phyloP scores from a whole-genome alignment of 2,113 vertebrate genomes.

The Eclectus roratus region DNA sequence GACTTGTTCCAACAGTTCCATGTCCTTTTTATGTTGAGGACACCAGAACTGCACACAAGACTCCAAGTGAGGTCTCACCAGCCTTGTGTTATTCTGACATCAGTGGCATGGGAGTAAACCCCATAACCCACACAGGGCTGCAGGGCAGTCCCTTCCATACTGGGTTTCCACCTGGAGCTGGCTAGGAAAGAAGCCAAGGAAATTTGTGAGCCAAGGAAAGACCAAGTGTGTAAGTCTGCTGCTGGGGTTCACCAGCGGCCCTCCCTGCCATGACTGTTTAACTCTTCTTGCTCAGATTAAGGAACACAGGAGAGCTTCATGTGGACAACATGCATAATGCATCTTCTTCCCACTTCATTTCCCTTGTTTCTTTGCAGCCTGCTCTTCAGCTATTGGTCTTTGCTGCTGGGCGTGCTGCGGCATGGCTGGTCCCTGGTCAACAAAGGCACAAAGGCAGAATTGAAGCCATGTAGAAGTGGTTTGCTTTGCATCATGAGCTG shows the following conservation, averaged over 20 bases:
- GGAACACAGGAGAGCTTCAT: not conserved
- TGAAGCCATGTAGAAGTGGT: not conserved
- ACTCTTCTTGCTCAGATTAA: not conserved
- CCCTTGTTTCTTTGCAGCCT: not conserved
- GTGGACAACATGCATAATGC: not conserved
- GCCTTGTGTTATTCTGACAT: not conserved
- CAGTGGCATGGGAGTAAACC: not conserved
- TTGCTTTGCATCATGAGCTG: not conserved
- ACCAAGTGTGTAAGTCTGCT: not conserved
- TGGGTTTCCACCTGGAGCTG: not conserved
- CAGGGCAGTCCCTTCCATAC: not conserved
- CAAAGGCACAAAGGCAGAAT: constrained; percentile 7
- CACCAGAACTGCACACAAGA: too few species aligned
- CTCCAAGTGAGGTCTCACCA: too few species aligned
- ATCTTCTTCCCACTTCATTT: not conserved
- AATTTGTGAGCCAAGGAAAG: not conserved
- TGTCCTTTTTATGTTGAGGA: too few species aligned
- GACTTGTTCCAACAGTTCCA: too few species aligned
- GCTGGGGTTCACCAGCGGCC: not conserved
- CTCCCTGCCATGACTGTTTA: not conserved
- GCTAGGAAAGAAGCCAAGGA: not conserved
- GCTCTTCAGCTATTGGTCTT: not conserved
- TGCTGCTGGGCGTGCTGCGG: not conserved
- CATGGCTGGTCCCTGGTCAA: not conserved
- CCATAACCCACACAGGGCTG: not conserved